Evolutionary conservation across 2,888 invertebrate genomes (phyloP).

Genomic region (Brachypterus glaber): DNA sequence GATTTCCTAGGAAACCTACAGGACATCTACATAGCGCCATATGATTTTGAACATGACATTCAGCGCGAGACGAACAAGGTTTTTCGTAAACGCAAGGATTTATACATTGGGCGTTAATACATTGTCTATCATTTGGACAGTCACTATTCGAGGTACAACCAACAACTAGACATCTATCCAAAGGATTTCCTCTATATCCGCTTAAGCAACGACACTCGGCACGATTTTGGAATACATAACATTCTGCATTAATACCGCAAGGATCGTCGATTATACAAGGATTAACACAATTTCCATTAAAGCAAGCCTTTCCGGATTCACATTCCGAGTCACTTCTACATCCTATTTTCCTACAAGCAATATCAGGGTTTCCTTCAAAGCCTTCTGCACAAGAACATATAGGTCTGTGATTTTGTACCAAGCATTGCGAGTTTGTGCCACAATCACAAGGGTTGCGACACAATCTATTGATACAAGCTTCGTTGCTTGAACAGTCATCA

Average conservation of each 20-base stretch:
- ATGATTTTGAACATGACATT: conserved; percentile 74
- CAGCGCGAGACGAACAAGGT: conserved; percentile 66
- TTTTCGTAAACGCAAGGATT: conserved; percentile 73
- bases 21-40: conserved; percentile 79
- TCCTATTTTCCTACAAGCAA: conserved; percentile 68
- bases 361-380: conserved; percentile 79
- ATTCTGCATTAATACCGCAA: conserved; percentile 77
- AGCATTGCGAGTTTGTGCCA: conserved; percentile 73
- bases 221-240: conserved; percentile 60
- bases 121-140: conserved; percentile 76
- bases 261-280: conserved; percentile 73
- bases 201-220: conserved; percentile 72
- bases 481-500: conserved; percentile 64
- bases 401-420: conserved; percentile 73
- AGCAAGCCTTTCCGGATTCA: conserved; percentile 70
- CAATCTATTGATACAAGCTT: conserved; percentile 77
- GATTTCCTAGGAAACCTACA: conserved; percentile 65
- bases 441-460: conserved; percentile 85
- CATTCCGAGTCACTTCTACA: conserved; percentile 79
- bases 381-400: conserved; percentile 78
- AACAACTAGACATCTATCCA: conserved; percentile 62
- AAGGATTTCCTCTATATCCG: conserved; percentile 73
- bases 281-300: conserved; percentile 76
- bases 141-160: conserved; percentile 82
- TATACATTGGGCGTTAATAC: conserved; percentile 76